A percentile compares a stretch with the other conserved stretches of the same genome.
These are phyloP conservation scores for Neomonachus schauinslandi DNA, from an alignment of 2,113 vertebrate genomes.

Conservation along the genomic window DNA sequence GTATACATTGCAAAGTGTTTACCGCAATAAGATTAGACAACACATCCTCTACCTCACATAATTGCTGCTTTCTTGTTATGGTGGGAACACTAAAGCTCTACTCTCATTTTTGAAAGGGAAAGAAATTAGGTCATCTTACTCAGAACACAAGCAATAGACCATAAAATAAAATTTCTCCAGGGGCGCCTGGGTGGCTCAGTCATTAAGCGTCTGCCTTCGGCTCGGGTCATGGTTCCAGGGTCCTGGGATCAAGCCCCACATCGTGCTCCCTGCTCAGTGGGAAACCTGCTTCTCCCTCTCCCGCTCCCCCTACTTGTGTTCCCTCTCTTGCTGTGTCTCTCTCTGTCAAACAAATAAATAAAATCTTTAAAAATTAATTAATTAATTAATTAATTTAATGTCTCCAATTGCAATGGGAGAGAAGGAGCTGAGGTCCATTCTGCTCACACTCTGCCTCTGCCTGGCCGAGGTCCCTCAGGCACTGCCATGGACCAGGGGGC, in stretches of 20 bases:
- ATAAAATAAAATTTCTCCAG: neutral
- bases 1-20: neutral
- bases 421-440: neutral
- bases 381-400: too few species aligned
- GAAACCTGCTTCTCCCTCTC: too few species aligned
- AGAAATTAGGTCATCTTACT: neutral
- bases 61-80: neutral
- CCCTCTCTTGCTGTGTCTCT: too few species aligned
- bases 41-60: neutral
- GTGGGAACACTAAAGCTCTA: neutral
- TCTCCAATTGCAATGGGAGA: neutral
- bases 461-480: accelerated
- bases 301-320: too few species aligned
- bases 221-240: too few species aligned
- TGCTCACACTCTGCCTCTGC: neutral
- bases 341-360: too few species aligned
- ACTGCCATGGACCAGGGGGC: neutral
- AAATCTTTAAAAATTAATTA: too few species aligned
- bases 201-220: too few species aligned
- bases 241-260: too few species aligned
- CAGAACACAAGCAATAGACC: neutral
- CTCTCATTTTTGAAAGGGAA: neutral
- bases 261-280: too few species aligned
- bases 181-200: too few species aligned
- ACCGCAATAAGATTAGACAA: neutral